Evolutionary conservation across 2,888 invertebrate genomes (phyloP), one percentile per base, ranked within the genome.

Genomic region (Globia sparganii): DNA sequence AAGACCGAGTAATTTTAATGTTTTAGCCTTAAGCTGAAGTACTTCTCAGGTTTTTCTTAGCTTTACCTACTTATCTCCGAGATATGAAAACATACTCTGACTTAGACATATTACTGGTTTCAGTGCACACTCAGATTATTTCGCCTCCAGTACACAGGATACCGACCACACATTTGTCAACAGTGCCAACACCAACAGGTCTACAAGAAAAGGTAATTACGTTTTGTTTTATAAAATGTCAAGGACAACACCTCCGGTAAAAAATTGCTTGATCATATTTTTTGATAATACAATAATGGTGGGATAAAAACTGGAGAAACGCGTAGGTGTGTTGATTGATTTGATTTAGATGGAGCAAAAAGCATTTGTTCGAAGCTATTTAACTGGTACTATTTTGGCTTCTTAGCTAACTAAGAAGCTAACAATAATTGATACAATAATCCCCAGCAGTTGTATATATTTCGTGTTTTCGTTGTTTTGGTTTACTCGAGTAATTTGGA

Each of bases 61-160:
- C 18, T 34, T 67, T 34, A 34, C 5, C 46, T 67, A 40, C 25
- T n/a, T 40, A 31, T 69, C 11, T 59, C 1, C 15, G 28, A 64
- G 1, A 15, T 21, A 25, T 4, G 8, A 59, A 49, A 81, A 43
- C 9, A 64, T 46, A 8, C 2, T 40, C 13, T 69, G 21, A 68
- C 34, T 34, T 13, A 15, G 1, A 15, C 5, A 40, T 28, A 31
- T 61, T 56, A 67, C 15, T 49, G 77, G 78, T 91, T 93, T 25
- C 92, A 96, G 96, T 56, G 89, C 90, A 80, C 94, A 94, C 46
- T 96, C 96, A 0, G 96, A 96, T 75, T 96, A 96, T 85, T 95
- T 93, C 75, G 93, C 93, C 4, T 92, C 94, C 1, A 94, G 92
- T 75, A 95, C 96, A 4, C 96, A 96, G 86, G 94, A 94, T 25